Percentiles rank a stretch among this genome's conserved stretches.
These are phyloP conservation scores for Tragelaphus eurycerus DNA, from an alignment of 2,797 vertebrate genomes.

Conservation along the genomic window DNA sequence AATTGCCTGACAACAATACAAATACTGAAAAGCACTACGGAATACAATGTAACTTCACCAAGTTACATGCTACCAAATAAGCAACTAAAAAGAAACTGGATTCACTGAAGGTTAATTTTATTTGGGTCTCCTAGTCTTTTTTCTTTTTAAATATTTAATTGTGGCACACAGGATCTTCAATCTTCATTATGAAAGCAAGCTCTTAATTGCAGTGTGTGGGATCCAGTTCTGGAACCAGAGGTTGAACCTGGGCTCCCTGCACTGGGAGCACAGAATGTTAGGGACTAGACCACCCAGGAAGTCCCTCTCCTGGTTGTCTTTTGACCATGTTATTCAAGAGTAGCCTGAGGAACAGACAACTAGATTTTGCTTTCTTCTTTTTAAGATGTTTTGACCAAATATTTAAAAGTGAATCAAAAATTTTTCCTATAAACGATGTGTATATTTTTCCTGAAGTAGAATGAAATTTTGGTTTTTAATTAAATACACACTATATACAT, in stretches of 20 bases:
- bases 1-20: not conserved
- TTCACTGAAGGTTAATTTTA: not conserved
- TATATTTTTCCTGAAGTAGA: not conserved
- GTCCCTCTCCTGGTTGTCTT: not conserved
- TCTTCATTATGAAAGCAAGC: not conserved
- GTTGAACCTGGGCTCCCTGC: not conserved
- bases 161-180: not conserved
- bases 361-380: not conserved
- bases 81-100: not conserved
- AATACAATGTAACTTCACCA: not conserved
- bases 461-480: conserved; percentile 27
- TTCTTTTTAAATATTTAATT: not conserved
- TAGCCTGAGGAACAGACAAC: not conserved
- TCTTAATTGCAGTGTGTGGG: not conserved
- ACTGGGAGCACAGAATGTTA: not conserved
- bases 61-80: not conserved
- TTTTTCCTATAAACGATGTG: not conserved
- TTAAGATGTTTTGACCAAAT: not conserved
- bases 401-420: not conserved
- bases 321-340: not conserved
- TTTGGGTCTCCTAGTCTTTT: not conserved
- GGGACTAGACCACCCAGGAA: not conserved
- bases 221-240: not conserved
- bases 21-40: not conserved
- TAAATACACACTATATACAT: not conserved